These are phyloP conservation scores for Semaprochilodus insignis DNA, from an alignment of 2,797 vertebrate species.

Conservation along the genomic window DNA sequence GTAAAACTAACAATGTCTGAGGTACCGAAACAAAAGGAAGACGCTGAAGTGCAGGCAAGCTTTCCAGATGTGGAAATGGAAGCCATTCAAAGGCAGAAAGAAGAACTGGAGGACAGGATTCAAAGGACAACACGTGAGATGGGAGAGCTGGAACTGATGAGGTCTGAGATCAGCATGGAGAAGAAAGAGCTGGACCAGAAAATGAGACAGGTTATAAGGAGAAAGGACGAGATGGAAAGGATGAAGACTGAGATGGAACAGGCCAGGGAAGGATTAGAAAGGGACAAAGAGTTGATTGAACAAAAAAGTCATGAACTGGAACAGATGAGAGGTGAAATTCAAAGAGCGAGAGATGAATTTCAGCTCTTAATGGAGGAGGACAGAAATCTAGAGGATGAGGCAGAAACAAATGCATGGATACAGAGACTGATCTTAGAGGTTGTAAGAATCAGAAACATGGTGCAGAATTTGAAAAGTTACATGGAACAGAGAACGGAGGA, in stretches of 20 bases:
- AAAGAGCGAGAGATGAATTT: constrained; percentile 32
- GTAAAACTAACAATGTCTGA: background rate
- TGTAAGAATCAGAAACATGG: constrained; percentile 43
- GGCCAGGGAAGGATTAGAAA: constrained; percentile 13
- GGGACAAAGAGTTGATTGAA: constrained; percentile 7
- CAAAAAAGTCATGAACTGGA: constrained; percentile 26
- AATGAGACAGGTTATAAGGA: constrained; percentile 34
- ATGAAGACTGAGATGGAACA: constrained; percentile 39
- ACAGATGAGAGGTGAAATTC: constrained; percentile 24
- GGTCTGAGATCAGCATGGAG: constrained; percentile 40
- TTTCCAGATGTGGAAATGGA: background rate
- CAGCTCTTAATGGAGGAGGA: constrained; percentile 26
- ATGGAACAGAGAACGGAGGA: constrained; percentile 27
- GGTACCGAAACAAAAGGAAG: background rate
- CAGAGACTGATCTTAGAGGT: constrained; percentile 44
- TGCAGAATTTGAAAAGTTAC: constrained; percentile 32
- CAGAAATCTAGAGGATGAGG: constrained; percentile 15
- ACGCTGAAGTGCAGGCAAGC: background rate
- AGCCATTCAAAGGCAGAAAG: constrained; percentile 26
- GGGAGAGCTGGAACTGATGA: constrained; percentile 40
- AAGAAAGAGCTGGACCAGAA: constrained; percentile 43
- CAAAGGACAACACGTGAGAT: constrained; percentile 36
- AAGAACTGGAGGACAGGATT: constrained; percentile 23
- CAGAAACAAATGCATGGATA: constrained; percentile 21
- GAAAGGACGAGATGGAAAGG: constrained; percentile 40